Conservation (phyloP, 2,113 vertebrate genomes). For the Dipodomys ordii region DNA sequence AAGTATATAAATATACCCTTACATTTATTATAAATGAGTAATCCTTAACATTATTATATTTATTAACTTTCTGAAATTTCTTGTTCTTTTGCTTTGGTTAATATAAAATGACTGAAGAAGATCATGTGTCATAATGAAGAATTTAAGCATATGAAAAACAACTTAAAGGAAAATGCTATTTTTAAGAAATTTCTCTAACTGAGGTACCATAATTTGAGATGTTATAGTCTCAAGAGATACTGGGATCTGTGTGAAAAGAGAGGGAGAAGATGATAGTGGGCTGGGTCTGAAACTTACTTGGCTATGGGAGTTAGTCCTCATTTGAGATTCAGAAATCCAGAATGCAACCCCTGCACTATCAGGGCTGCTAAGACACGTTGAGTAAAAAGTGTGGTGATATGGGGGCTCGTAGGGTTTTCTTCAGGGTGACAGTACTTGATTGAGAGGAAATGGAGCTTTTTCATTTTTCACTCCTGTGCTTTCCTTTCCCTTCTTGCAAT, state of each 20-base stretch:
- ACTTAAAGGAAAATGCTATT: neutral
- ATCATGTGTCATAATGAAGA: neutral
- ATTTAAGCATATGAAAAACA: neutral
- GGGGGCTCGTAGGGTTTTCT: neutral
- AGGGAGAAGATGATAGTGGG: neutral
- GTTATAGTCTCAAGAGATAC: neutral
- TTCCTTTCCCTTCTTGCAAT: neutral
- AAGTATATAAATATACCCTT: constrained; percentile 4
- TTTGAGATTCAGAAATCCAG: neutral
- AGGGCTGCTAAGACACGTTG: neutral
- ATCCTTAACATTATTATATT: neutral
- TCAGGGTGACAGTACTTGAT: neutral
- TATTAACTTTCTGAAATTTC: constrained; percentile 28
- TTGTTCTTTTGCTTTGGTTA: constrained; percentile 50
- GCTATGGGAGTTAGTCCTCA: neutral
- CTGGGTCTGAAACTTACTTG: neutral
- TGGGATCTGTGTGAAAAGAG: neutral
- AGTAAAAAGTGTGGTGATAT: neutral
- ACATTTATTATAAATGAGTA: constrained; percentile 22
- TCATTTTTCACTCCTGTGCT: neutral
- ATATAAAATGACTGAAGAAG: neutral
- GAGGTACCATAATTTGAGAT: neutral
- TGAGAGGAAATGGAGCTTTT: neutral
- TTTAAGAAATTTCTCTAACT: neutral
- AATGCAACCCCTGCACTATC: neutral